Evolutionary conservation across 2,113 vertebrate species (phyloP).

Genomic region (Oceanodroma tethys): DNA sequence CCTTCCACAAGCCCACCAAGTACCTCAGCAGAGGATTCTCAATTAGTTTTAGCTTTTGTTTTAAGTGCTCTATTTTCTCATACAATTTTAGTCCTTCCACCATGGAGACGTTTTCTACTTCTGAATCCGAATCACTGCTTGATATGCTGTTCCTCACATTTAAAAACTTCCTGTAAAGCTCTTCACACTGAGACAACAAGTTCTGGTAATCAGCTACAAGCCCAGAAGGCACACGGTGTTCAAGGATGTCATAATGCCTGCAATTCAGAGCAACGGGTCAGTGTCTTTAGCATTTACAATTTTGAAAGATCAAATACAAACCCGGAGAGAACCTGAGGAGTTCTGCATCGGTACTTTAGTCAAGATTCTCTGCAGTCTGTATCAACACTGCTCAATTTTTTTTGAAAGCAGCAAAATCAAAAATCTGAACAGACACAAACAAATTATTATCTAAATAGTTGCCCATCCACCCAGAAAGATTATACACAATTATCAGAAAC

Average conservation of each 20-base stretch:
- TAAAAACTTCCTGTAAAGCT: slow-evolving; percentile 82
- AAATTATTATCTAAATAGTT: not conserved
- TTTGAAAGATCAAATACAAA: not conserved
- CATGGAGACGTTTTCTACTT: slow-evolving; percentile 88
- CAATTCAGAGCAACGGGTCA: not conserved
- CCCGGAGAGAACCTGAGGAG: not conserved
- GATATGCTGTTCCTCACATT: slow-evolving; percentile 80
- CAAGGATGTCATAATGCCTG: slow-evolving; percentile 92
- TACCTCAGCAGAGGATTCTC: slow-evolving; percentile 92
- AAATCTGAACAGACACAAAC: not conserved
- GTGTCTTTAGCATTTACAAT: not conserved
- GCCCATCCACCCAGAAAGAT: not conserved
- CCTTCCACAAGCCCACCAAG: not conserved
- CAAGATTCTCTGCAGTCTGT: not conserved
- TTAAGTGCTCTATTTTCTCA: slow-evolving; percentile 85
- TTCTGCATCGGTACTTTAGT: not conserved
- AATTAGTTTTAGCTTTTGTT: slow-evolving; percentile 89
- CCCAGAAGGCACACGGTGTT: slow-evolving; percentile 87
- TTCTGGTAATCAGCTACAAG: slow-evolving; percentile 85
- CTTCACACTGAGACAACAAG: slow-evolving; percentile 80
- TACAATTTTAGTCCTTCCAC: slow-evolving; percentile 90
- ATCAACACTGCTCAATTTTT: not conserved
- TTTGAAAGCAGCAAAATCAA: not conserved
- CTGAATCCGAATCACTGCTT: slow-evolving; percentile 78
- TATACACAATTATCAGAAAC: not conserved